These are phyloP conservation scores for Diabrotica undecimpunctata DNA, from an alignment of 1,140 invertebrate species.

Conservation along the genomic window DNA sequence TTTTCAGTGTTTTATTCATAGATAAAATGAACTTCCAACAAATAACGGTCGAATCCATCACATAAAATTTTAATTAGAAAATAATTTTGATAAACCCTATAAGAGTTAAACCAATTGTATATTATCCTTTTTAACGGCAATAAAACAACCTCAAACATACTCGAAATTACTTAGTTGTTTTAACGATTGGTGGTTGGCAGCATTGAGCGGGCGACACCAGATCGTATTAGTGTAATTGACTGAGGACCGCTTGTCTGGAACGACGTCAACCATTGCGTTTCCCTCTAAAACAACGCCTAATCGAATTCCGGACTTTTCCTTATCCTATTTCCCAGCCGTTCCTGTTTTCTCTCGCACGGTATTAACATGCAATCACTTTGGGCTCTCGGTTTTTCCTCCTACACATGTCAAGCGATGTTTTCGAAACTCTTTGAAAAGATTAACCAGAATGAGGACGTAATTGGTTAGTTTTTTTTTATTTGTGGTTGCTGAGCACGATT, in stretches of 20 bases:
- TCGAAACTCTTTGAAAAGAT: not conserved
- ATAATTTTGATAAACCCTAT: too few relatives aligned
- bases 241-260: constrained; percentile 31
- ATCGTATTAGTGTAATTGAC: constrained; percentile 40
- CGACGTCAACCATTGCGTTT: constrained; percentile 31
- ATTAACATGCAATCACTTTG: constrained; percentile 13
- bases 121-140: too few relatives aligned
- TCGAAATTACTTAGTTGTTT: not conserved
- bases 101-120: too few relatives aligned
- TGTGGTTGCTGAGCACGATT: too few relatives aligned
- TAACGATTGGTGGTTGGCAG: constrained; percentile 10
- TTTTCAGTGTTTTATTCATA: too few relatives aligned
- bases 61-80: too few relatives aligned
- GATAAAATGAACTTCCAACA: too few relatives aligned
- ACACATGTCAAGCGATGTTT: constrained; percentile 1
- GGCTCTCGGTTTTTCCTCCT: not conserved
- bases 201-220: constrained; percentile 27
- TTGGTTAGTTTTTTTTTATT: too few relatives aligned
- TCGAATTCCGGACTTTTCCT: constrained; percentile 31
- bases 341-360: constrained; percentile 9
- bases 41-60: too few relatives aligned
- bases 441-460: too few relatives aligned
- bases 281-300: constrained; percentile 35
- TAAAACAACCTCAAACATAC: too few relatives aligned
- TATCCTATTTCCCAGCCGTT: constrained; percentile 12